phyloP scores from a whole-genome alignment of 2,113 vertebrate species.

The Mobula birostris region DNA sequence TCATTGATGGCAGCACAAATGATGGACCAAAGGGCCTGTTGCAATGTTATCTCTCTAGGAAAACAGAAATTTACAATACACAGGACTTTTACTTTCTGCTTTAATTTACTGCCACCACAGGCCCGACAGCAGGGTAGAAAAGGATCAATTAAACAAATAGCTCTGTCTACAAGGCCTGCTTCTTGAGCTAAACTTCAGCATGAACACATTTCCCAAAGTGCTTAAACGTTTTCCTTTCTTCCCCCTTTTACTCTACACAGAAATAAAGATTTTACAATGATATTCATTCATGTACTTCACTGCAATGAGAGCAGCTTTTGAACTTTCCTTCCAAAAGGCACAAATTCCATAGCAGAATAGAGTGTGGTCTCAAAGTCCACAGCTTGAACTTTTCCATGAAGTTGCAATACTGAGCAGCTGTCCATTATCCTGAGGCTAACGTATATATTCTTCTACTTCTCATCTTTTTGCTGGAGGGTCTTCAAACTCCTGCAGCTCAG shows the following conservation, averaged over 20 bases:
- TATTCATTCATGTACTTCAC: background rate
- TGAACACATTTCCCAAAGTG: background rate
- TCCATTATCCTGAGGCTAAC: conserved; percentile 42
- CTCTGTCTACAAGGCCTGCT: background rate
- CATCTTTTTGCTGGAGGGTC: conserved; percentile 77
- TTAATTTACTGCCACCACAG: background rate
- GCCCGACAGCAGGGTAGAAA: background rate
- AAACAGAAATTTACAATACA: background rate
- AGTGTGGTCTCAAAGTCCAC: background rate
- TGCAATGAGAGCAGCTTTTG: background rate
- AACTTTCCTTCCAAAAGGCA: background rate
- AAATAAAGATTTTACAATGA: background rate
- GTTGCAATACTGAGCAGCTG: background rate
- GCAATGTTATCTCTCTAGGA: no score
- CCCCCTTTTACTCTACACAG: no score
- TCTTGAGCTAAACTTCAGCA: background rate
- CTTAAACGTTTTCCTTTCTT: background rate
- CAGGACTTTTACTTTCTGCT: background rate
- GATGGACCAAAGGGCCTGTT: no score
- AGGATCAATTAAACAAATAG: background rate
- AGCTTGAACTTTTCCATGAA: background rate
- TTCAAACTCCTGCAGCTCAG: conserved; percentile 48
- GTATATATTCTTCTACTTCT: conserved; percentile 62
- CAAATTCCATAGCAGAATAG: background rate
- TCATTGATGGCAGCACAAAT: no score